Percentiles rank a stretch among this genome's conserved stretches.
These are phyloP conservation scores for Caenorhabditis virilis DNA, from an alignment of 2,888 invertebrate genomes.

Conservation along the genomic window DNA sequence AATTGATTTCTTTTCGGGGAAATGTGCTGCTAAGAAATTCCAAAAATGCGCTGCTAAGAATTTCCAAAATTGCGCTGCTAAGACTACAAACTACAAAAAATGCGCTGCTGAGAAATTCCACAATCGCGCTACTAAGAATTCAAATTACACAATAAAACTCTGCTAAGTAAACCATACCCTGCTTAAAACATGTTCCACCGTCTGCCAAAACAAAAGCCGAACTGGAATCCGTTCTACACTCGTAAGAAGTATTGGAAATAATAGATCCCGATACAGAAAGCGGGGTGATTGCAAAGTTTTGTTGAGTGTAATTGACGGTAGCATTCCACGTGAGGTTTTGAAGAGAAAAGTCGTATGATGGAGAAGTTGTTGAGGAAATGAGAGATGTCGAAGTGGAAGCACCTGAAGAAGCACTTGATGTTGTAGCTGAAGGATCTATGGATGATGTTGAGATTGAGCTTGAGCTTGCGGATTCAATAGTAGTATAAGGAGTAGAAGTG, in stretches of 20 bases:
- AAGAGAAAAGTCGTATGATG: neutral
- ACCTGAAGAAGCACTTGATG: neutral
- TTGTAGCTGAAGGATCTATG: neutral
- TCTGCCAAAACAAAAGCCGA: neutral
- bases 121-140: too few species aligned
- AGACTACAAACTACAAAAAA: too few species aligned
- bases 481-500: neutral
- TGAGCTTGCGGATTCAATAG: conserved; percentile 1
- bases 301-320: neutral
- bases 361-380: conserved; percentile 3
- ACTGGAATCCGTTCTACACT: neutral
- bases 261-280: neutral
- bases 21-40: neutral
- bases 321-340: neutral
- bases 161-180: neutral
- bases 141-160: too few species aligned
- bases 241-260: neutral
- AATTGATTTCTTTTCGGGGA: neutral
- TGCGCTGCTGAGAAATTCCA: too few species aligned
- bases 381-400: neutral
- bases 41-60: neutral
- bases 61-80: too few species aligned
- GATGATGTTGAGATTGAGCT: conserved; percentile 3
- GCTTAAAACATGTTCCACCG: neutral
- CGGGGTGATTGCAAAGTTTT: neutral